Percentiles rank a stretch among this genome's conserved stretches.
Evolutionary conservation across 1,140 invertebrate genomes (phyloP).

Genomic region (Archivesica marissinica): DNA sequence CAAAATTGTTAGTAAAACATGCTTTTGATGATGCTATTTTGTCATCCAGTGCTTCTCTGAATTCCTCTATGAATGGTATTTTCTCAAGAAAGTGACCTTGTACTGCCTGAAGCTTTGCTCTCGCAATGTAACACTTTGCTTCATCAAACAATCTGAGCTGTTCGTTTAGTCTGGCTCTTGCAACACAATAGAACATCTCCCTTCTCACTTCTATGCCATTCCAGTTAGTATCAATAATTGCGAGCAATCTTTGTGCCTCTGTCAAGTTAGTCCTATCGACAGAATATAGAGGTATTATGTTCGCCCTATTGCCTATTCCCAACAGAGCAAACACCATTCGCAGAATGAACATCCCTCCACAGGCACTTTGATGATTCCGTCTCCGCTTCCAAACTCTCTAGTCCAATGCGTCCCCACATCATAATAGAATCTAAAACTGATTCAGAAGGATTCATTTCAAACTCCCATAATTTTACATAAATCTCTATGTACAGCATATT

Average conservation of each 20-base stretch:
- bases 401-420: constrained; percentile 56
- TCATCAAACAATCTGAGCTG: background rate
- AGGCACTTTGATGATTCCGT: constrained; percentile 32
- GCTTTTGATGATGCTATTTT: background rate
- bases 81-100: constrained; percentile 19
- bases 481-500: constrained; percentile 69
- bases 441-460: constrained; percentile 49
- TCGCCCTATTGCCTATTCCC: constrained; percentile 66
- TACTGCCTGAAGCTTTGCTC: constrained; percentile 3
- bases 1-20: background rate
- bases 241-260: constrained; percentile 47
- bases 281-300: constrained; percentile 43
- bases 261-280: constrained; percentile 12
- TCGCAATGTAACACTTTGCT: constrained; percentile 6
- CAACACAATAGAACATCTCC: constrained; percentile 67
- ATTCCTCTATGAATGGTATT: constrained; percentile 16
- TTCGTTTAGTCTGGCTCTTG: constrained; percentile 50
- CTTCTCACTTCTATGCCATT: constrained; percentile 61
- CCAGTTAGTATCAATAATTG: constrained; percentile 35
- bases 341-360: constrained; percentile 68
- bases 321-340: constrained; percentile 67
- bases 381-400: constrained; percentile 41
- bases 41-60: background rate
- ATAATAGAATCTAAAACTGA: constrained; percentile 42
- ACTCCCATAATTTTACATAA: constrained; percentile 63